These are phyloP conservation scores for Cotesia congregata DNA, from an alignment of 2,888 invertebrate species.

Conservation along the genomic window DNA sequence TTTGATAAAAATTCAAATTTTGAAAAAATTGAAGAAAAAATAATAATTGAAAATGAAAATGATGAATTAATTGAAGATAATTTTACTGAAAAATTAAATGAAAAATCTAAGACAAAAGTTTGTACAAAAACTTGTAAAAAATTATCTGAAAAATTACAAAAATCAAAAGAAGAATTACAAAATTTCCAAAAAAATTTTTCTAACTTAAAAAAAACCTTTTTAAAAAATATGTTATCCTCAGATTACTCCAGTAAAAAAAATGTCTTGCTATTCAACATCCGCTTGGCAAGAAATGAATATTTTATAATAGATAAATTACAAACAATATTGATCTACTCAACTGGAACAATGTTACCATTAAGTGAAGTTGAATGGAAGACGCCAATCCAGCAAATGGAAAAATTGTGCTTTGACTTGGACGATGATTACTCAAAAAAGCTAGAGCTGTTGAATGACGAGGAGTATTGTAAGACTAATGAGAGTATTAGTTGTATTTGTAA, in stretches of 20 bases:
- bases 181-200: not conserved
- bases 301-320: constrained; percentile 20
- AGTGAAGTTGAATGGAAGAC: constrained; percentile 15
- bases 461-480: not conserved
- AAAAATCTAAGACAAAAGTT: not conserved
- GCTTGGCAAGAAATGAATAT: constrained; percentile 7
- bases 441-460: not conserved
- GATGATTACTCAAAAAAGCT: not conserved
- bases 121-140: not conserved
- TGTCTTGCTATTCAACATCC: not conserved
- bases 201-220: not conserved
- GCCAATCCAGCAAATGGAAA: constrained; percentile 18
- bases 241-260: not conserved
- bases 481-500: constrained; percentile 9
- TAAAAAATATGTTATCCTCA: not conserved
- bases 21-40: not conserved
- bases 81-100: no score
- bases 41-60: not conserved
- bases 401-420: not conserved
- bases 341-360: not conserved
- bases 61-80: not conserved
- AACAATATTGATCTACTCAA: not conserved
- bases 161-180: not conserved
- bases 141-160: not conserved
- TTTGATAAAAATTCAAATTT: not conserved